Evolutionary conservation across 2,888 invertebrate genomes (phyloP), one percentile per base, ranked within the genome.

Genomic region (Carabus problematicus): DNA sequence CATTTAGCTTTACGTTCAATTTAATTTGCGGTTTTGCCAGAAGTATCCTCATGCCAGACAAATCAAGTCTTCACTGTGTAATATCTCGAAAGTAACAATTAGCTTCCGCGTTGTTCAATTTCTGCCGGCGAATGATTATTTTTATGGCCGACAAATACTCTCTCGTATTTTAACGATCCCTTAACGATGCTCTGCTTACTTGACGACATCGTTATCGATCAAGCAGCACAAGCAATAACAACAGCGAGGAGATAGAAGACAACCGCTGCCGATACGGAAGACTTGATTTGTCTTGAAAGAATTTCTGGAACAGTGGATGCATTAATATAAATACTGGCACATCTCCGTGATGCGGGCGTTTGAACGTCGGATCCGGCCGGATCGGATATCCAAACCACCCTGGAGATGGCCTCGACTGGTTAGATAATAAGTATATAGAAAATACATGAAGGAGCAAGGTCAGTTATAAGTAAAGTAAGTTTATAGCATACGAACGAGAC

Each of bases 1-100:
- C 61, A 62, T 69, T 69, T 69, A 62, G 62, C 69, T 69, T 54
- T 69, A 61, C 62, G 69, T 62, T 69, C 62, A 55, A 69, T 62
- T 69, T 69, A 61, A 69, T 61, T 62, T 69, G 69, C 16, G 56
- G 56, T 56, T 56, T n/a, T 61, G 47, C 29, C 69, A 55, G 55
- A 56, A 69, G 56, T 42, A 60, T 60, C 62, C 45, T 61, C 56
- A 69, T 61, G 68, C 61, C 54, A 54, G 61, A 61, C 61, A 62
- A 42, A 9, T 69, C 62, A 69, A 69, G 62, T 69, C 69, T 62
- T 62, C 59, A 59, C 47, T 60, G 59, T 18, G 29, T 14, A 56
- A 56, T 56, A 56, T 40, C 56, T 56, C 29, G 54, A 42, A 60
- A 64, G 41, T 64, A 42, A 55, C 55, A 64, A 64, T 64, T 64